Base-by-base conservation (phyloP, 2,113 vertebrate species). In the Mus pahari region DNA sequence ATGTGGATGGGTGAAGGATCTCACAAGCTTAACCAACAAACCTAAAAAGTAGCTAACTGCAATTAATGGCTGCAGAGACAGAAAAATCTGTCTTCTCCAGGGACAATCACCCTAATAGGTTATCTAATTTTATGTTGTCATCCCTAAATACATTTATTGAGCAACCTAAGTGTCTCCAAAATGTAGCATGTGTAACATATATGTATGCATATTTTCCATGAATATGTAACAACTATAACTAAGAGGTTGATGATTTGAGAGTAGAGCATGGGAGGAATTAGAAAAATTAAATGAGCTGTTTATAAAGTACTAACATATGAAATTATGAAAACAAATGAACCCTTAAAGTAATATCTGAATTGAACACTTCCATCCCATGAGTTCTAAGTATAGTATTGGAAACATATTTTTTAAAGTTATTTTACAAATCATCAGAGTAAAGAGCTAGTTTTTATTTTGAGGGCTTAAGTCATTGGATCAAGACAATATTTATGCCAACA, bases 401-500 rank as follows among this genome's bases (percentile, higher is more conserved):
- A 78, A 50, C 1, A 50, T 31, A 91, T 39, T 93, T 93, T 39
- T 83, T 74, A 66, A 71, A 92, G n/a, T 75, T 88, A 39, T 89
- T 88, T 84, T 86, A 31, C 73, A 84, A 88, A 45, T 88, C 78
- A 68, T 92, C 48, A 93, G n/a, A 64, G 12, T 68, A 86, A 64
- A 78, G 50, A 28, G 33, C 5, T 28, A 94, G 1, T 74, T 75
- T 93, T 62, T 79, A 94, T 64, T 91, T 68, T 64, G 10, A 92
- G 22, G 94, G 7, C 8, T 92, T 50, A 28, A 81, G 60, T 1
- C 82, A 14, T 88, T 90, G 82, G 14, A 73, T 91, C 91, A 94
- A 77, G 86, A 92, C 96, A 77, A 73, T 73, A 95, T 74, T 83
- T 90, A 14, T 86, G n/a, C 94, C 77, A 95, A 93, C 28, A 62